Evolutionary conservation across 1,140 invertebrate species (phyloP), one percentile per base, ranked within the genome.

Genomic region (Polypedilum vanderplanki): DNA sequence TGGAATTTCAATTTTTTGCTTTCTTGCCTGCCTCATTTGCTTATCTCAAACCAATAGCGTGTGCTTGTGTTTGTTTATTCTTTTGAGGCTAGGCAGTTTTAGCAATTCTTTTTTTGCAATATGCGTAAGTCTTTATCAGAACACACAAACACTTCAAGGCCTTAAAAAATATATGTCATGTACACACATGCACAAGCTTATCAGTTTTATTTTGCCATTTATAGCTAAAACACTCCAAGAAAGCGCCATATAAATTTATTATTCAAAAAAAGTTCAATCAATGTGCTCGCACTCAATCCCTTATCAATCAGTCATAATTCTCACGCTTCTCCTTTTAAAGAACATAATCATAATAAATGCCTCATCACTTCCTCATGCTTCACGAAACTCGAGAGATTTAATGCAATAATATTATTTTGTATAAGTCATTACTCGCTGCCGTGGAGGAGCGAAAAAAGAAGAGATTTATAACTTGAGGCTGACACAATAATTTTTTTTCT

Each of bases 401-500:
- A 33, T 33, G 24, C 24, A 33, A 33, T 33, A 33, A 33, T 33
- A 33, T 33, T 33, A 33, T 33, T 33, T 33, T 33, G 1, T 33
- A 33, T 33, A 33, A 33, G 5, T 33, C 5, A 33, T 33, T 33
- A 33, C 5, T 33, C 5, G 24, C 24, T 33, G 24, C 24, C 46
- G 46, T 15, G n/a, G n/a, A 57, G 41, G 12, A 57, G 41, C 8
- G 46, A 57, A n/a, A 3, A 15, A n/a, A 57, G n/a, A n/a, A 57
- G n/a, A 57, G 46, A 57, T 57, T 57, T 57, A 57, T 57, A n/a
- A n/a, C 46, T n/a, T n/a, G n/a, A 57, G 46, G 46, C 46, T 57
- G 46, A 57, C 10, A 57, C 46, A 57, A 57, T 57, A 57, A 57
- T n/a, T 57, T 46, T 41, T 46, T 57, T 33, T 33, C 24, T 33